Percentiles rank a stretch among this genome's conserved stretches.
Evolutionary conservation across 2,113 vertebrate species (phyloP).

Genomic region (Lepisosteus oculatus): DNA sequence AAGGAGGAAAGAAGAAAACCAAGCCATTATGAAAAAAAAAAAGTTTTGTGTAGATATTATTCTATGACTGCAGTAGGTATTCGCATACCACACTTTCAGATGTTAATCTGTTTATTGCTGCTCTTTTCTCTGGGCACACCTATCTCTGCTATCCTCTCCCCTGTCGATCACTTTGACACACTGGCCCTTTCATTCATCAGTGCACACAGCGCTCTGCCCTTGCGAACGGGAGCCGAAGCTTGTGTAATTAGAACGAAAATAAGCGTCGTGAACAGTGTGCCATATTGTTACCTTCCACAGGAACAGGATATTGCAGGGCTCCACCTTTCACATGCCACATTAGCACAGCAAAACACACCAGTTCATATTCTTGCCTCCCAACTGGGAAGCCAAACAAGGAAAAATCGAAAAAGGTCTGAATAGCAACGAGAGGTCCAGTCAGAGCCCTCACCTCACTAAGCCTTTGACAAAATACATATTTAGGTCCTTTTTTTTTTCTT

Average conservation of each 20-base stretch:
- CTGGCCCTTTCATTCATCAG: slow-evolving; percentile 40
- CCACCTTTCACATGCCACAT: slow-evolving; percentile 35
- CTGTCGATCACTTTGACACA: slow-evolving; percentile 24
- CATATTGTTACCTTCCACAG: slow-evolving; percentile 44
- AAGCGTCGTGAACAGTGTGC: slow-evolving; percentile 35
- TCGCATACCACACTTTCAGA: background rate
- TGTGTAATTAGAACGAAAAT: slow-evolving; percentile 55
- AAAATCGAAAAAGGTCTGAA: too few relatives aligned
- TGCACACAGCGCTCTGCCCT: slow-evolving; percentile 35
- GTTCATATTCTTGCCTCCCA: slow-evolving; percentile 8
- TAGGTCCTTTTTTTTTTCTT: too few relatives aligned
- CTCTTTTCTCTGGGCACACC: background rate
- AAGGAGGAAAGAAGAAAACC: too few relatives aligned
- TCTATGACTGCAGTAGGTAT: too few relatives aligned
- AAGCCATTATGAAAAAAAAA: too few relatives aligned
- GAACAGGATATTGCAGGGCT: slow-evolving; percentile 42
- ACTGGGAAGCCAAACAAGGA: background rate
- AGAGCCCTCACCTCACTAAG: too few relatives aligned
- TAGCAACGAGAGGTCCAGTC: too few relatives aligned
- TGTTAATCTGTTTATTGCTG: background rate
- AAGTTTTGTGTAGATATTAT: too few relatives aligned
- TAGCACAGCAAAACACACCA: slow-evolving; percentile 30
- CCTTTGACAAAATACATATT: too few relatives aligned
- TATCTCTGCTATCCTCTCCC: slow-evolving; percentile 1
- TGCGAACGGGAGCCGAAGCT: background rate